Evolutionary conservation across 64 coral and sea anemone genomes (phyloP), one percentile per base, ranked within the genome.

Genomic region (Actinia equina): DNA sequence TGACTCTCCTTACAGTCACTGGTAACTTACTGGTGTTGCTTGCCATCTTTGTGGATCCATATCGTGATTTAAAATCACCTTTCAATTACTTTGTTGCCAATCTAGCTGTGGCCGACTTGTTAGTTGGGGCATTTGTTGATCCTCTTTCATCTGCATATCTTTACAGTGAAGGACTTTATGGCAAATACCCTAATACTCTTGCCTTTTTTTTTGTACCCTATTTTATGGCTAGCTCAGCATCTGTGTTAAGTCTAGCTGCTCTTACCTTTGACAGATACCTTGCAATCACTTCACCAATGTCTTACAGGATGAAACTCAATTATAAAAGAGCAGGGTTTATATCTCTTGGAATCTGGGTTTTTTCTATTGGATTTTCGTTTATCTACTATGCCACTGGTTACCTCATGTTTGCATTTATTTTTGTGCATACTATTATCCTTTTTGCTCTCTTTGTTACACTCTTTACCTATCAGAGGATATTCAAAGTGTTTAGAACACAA

Each of bases 81-180:
- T 94, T 94, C 23, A 98, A 89, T 82, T 98, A 87, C 55, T 88
- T 94, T 77, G 77, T 94, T 65, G 92, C 87, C 13, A 98, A 94
- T 49, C 82, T 98, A 18, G 89, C 89, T 9, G 20, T 98, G 19
- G 95, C 95, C 45, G 95, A 95, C 61, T 85, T 95, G 6, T 59
- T 89, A 85, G 93, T 95, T 17, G 93, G 93, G 7, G 56, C 90
- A 65, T 74, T 98, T 2, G 92, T 88, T 49, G 45, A 49, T 49
- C 45, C 45, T 49, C 45, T 49, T 49, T 49, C 45, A 49, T 49
- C 45, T 49, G 45, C 45, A 49, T 49, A 49, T 49, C 46, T 49
- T 49, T 49, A 49, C 46, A 49, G 46, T 49, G 46, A 49, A 49
- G 46, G 46, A 4, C 45, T 49, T 49, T 49, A 49, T 49, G 45